These are phyloP conservation scores for Ovibos moschatus DNA, from an alignment of 2,113 vertebrate species.

Conservation along the genomic window DNA sequence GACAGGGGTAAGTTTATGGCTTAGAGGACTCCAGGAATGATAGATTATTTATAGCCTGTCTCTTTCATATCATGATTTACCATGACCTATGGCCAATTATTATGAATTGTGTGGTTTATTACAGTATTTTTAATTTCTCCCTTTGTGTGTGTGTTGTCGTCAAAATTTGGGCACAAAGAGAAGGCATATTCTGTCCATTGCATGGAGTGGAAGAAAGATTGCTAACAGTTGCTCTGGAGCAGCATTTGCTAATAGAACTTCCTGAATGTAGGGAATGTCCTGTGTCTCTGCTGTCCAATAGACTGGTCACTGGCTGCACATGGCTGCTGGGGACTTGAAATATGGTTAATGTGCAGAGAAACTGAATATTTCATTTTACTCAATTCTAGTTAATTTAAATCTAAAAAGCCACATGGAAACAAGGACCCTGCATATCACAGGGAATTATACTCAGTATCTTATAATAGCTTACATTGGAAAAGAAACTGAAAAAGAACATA, in stretches of 20 bases:
- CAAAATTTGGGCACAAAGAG: not conserved
- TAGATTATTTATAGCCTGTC: not conserved
- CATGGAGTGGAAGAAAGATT: not conserved
- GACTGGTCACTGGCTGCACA: not conserved
- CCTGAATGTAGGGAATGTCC: not conserved
- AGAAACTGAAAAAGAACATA: not conserved
- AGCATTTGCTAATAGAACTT: not conserved
- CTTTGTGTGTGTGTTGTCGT: not conserved
- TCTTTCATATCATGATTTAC: not conserved
- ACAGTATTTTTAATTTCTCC: not conserved
- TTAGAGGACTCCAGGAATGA: not conserved
- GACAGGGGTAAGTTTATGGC: not conserved
- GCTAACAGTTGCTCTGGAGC: not conserved
- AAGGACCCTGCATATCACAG: not conserved
- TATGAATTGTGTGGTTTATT: not conserved
- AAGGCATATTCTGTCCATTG: not conserved
- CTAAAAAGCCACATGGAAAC: not conserved
- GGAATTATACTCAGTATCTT: not conserved
- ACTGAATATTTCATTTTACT: not conserved
- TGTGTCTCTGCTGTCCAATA: not conserved
- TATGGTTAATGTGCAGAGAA: not conserved
- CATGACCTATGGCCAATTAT: not conserved
- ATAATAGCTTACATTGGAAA: not conserved
- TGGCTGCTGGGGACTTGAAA: not conserved
- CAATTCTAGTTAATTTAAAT: not conserved